Base-by-base conservation (phyloP, 64 coral and sea anemone genomes). In the Stichodactyla helianthus region DNA sequence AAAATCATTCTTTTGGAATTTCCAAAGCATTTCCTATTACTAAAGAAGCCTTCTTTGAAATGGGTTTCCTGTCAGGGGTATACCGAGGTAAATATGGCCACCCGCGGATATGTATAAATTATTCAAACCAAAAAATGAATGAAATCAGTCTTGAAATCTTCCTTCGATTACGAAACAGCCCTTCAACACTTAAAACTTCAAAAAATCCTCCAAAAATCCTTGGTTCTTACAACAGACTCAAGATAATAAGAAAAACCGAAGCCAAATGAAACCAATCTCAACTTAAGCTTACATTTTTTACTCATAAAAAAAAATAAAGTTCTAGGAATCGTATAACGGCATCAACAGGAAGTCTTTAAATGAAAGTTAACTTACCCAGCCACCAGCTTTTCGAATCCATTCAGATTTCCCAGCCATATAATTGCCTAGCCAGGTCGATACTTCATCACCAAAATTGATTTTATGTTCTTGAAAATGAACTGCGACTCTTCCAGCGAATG, bases 301-400 rank as follows among this genome's bases (percentile, higher is more conserved):
- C 27, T 74, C 5, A 74, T 23, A 10, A 31, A 31, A 74, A 23
- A 20, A 27, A 27, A 62, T 62, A 62, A 74, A 27, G n/a, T 74
- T 74, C 10, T 26, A 74, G 68, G 68, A 74, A 74, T 11, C 25
- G 2, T 19, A 65, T 74, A 74, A 74, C 68, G 68, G 68, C 62
- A 74, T 31, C 7, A 74, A 74, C 68, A 74, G 68, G 68, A 74
- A 74, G 68, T 31, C 23, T 27, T 74, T 74, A 23, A 74, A 31
- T 74, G 68, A 74, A 74, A 74, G 68, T 31, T 7, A 53, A 82
- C 89, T 86, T 74, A 96, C 94, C 94, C 94, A 96, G 90, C 94
- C 94, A 23, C 94, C 94, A 59, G 94, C 85, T 57, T 96, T 93
- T 35, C 19, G 68, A 55, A 96, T 90, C 94, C 94, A 96, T 83